Evolutionary conservation across 2,113 vertebrate species (phyloP).

Genomic region (Suncus etruscus): DNA sequence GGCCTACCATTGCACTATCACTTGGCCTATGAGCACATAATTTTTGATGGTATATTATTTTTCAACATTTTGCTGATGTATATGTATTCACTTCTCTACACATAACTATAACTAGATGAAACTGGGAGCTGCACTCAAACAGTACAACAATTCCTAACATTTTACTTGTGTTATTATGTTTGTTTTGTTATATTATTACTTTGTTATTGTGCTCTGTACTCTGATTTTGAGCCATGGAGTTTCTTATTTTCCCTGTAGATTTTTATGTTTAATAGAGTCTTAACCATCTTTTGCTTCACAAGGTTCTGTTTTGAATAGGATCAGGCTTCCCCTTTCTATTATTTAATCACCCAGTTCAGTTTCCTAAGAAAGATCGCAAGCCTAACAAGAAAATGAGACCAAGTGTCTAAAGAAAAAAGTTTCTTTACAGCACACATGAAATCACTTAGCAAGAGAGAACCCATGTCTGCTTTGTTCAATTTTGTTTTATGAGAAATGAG

Average conservation of each 20-base stretch:
- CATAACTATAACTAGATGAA: neutral
- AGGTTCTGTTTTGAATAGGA: conserved; percentile 17
- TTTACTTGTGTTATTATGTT: neutral
- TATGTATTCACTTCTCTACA: neutral
- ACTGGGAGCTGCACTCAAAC: neutral
- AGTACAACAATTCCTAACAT: neutral
- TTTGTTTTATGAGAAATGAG: conserved; percentile 9
- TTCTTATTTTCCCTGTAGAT: neutral
- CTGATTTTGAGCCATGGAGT: neutral
- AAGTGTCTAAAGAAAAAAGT: neutral
- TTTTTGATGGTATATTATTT: neutral
- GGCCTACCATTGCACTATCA: too few relatives aligned
- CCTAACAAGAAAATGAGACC: neutral
- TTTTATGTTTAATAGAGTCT: neutral
- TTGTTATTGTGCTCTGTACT: neutral
- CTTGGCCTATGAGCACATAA: too few relatives aligned
- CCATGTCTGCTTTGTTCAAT: neutral
- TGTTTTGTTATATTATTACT: neutral
- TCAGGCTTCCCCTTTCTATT: neutral
- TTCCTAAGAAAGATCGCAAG: conserved; percentile 14
- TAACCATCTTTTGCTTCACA: neutral
- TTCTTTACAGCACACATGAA: neutral
- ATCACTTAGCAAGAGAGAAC: neutral
- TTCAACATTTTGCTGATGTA: neutral
- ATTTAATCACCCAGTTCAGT: neutral